Evolutionary conservation across 2,888 invertebrate genomes (phyloP), one percentile per base, ranked within the genome.

Genomic region (Drosophila heteroneura): DNA sequence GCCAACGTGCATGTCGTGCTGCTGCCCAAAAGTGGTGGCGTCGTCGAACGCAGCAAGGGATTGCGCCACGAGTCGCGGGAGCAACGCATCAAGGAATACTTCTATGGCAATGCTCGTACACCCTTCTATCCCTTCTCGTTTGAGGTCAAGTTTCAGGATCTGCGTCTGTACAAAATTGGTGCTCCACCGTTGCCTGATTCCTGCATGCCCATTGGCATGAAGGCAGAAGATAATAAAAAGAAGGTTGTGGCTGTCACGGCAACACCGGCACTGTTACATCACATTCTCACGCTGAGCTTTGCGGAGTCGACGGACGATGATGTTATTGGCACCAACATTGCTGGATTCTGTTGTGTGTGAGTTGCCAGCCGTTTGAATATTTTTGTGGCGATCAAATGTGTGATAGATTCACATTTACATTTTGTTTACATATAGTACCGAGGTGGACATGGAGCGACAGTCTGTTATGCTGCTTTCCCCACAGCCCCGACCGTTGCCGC

Each of bases 171-270:
- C 92, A 99, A 99, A 95, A 97, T 99, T 89, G 98, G 99, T 16
- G 98, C 98, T 0, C 98, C 98, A 0, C 96, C 97, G 0, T 94
- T 99, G 67, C 99, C 99, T 0, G 98, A 97, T 91, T 99, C 99
- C 3, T 98, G 99, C 93, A 96, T 99, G 96, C 99, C 99, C 0
- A 95, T 99, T 69, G 99, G 99, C 59, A 99, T 99, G 98, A 97
- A 97, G 90, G 93, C 94, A 0, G 97, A 97, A 92, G 99, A 99
- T 93, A 98, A 97, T 92, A 95, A 97, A 75, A 98, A 98, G 0
- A 98, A 98, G 94, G 94, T 99, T 62, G 98, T 99, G 37, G 94
- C 96, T 0, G 96, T 98, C 44, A 95, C 96, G 70, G 97, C 98
- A 2, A 95, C 97, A 90, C 94, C 95, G 0, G 95, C 96, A 75